Conservation (phyloP, 2,797 vertebrate genomes). For the Phrynocephalus guinanensis region DNA sequence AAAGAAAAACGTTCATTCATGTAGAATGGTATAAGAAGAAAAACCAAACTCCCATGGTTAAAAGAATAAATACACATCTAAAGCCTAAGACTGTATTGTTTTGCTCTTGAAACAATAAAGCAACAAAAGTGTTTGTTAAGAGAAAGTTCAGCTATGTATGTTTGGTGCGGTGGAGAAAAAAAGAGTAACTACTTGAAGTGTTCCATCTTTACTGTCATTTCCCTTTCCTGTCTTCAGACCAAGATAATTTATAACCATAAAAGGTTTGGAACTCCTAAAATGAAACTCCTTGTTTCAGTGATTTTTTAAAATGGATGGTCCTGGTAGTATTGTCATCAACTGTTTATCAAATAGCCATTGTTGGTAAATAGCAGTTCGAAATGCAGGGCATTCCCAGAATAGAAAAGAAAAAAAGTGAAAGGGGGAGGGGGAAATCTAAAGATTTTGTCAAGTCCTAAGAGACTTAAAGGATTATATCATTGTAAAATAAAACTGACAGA, state of each 20-base stretch:
- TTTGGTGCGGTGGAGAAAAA: background rate
- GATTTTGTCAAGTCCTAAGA: constrained; percentile 62
- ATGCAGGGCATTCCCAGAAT: constrained; percentile 49
- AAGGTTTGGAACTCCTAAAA: background rate
- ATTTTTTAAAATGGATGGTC: background rate
- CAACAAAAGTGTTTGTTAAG: background rate
- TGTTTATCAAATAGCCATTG: constrained; percentile 8
- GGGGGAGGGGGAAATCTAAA: constrained; percentile 19
- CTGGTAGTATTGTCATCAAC: too few relatives aligned
- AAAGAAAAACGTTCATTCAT: background rate
- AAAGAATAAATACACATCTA: background rate
- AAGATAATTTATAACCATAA: background rate
- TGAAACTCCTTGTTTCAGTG: background rate
- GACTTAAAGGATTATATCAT: constrained; percentile 73
- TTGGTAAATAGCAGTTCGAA: constrained; percentile 33
- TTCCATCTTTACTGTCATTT: background rate
- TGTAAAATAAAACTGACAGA: constrained; percentile 68
- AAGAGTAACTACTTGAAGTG: background rate
- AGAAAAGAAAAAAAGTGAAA: background rate
- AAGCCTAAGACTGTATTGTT: background rate
- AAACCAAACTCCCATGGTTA: background rate
- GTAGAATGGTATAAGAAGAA: background rate
- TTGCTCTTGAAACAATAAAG: background rate
- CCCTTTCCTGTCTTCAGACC: background rate
- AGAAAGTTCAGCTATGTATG: background rate